Evolutionary conservation across 2,888 invertebrate genomes (phyloP).

Genomic region (Phyllotreta striolata): DNA sequence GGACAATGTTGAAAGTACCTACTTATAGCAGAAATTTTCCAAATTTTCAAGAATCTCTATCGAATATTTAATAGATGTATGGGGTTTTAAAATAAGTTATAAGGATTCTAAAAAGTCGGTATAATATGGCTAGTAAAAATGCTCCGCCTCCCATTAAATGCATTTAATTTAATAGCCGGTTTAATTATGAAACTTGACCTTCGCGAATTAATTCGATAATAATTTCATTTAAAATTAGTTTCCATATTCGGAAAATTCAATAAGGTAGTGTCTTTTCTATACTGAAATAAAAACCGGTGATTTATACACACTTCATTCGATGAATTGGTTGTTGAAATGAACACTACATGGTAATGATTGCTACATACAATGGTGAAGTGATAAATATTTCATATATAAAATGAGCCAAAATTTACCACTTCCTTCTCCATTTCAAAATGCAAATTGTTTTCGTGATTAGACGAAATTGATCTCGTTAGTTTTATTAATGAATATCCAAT

Average conservation of each 20-base stretch:
- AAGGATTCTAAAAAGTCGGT: no score
- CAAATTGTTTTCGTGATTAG: no score
- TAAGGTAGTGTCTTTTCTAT: slow-evolving; percentile 27
- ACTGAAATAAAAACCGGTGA: slow-evolving; percentile 21
- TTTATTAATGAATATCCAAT: no score
- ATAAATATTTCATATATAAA: background rate
- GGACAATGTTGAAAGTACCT: no score
- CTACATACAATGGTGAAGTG: slow-evolving; percentile 1
- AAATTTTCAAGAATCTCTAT: slow-evolving; percentile 49
- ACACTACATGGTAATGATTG: background rate
- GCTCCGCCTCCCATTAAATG: no score
- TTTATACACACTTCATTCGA: slow-evolving; percentile 11
- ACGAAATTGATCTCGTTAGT: no score
- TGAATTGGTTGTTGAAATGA: slow-evolving; percentile 8
- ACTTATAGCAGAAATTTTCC: slow-evolving; percentile 51
- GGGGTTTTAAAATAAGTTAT: no score
- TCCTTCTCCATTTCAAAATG: no score
- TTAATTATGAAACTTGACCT: slow-evolving; percentile 22
- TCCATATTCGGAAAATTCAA: slow-evolving; percentile 39
- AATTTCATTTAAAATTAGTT: slow-evolving; percentile 34
- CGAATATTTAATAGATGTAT: slow-evolving; percentile 2
- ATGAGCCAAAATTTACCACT: no score
- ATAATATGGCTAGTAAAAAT: no score
- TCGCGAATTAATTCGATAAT: slow-evolving; percentile 30
- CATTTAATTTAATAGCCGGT: no score